phyloP scores from a whole-genome alignment of 2,113 vertebrate genomes.

The Phylloscopus trochilus region DNA sequence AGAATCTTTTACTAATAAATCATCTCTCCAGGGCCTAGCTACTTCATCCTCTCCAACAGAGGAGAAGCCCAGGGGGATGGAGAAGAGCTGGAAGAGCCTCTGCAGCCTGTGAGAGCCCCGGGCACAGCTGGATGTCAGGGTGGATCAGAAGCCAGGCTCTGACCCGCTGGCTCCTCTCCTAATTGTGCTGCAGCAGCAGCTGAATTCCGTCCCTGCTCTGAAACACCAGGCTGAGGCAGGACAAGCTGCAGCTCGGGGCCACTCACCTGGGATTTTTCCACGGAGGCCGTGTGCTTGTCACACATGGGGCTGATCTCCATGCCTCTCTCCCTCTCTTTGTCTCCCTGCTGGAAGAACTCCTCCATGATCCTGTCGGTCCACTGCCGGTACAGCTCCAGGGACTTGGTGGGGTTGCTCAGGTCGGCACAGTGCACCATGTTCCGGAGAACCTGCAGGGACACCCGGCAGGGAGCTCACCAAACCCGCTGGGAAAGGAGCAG shows the following conservation, averaged over 20 bases:
- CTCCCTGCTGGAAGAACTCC: constrained; percentile 98
- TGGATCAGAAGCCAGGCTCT: background rate
- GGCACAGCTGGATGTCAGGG: background rate
- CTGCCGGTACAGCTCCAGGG: constrained; percentile 93
- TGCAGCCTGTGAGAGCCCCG: background rate
- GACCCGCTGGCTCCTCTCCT: background rate
- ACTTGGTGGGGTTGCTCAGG: constrained; percentile 96
- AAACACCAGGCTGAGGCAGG: background rate
- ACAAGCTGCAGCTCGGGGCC: background rate
- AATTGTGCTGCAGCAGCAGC: background rate
- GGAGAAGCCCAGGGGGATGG: background rate
- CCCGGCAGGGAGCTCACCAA: background rate
- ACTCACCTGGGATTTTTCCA: constrained; percentile 95
- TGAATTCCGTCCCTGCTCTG: background rate
- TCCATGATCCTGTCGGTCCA: constrained; percentile 99
- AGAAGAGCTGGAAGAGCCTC: background rate
- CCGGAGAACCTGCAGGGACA: constrained; percentile 85
- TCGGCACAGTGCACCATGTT: constrained; percentile 99
- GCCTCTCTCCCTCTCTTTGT: constrained; percentile 91
- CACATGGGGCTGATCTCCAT: constrained; percentile 99
- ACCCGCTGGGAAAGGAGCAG: background rate
- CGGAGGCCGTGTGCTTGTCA: constrained; percentile 95
- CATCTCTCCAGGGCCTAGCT: too few species aligned
- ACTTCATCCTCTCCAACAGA: too few species aligned
- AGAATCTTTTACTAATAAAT: too few species aligned